phyloP scores from a whole-genome alignment of 1,140 invertebrate species.

The Zaprionus nigranus region DNA sequence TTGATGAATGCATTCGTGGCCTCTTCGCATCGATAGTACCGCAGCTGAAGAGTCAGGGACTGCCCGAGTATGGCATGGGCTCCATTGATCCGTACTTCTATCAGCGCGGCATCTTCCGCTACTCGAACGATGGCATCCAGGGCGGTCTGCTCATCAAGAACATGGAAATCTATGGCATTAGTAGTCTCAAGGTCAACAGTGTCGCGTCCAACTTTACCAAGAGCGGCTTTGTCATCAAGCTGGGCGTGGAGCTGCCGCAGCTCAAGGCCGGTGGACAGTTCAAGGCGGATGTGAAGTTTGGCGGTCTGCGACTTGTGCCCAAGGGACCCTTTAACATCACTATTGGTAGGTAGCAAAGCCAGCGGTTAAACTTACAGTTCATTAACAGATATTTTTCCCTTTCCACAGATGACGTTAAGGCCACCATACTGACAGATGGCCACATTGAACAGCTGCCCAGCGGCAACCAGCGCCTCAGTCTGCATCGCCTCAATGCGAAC shows the following conservation, averaged over 20 bases:
- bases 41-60: constrained; percentile 49
- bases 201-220: constrained; percentile 72
- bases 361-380: neutral
- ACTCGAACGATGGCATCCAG: constrained; percentile 78
- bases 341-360: constrained; percentile 53
- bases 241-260: constrained; percentile 67
- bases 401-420: constrained; percentile 70
- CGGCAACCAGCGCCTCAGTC: constrained; percentile 60
- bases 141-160: constrained; percentile 82
- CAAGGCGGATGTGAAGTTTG: constrained; percentile 83
- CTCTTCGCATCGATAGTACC: constrained; percentile 64
- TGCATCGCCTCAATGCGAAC: constrained; percentile 78
- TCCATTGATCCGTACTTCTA: constrained; percentile 80
- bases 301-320: constrained; percentile 81
- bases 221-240: constrained; percentile 68
- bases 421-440: constrained; percentile 75
- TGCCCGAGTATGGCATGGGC: constrained; percentile 65
- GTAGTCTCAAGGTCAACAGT: constrained; percentile 62
- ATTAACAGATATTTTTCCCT: neutral
- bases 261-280: constrained; percentile 78
- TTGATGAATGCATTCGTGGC: constrained; percentile 73
- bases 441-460: constrained; percentile 63
- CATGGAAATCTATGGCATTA: constrained; percentile 80
- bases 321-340: constrained; percentile 84
- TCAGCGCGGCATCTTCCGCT: constrained; percentile 77